Evolutionary conservation across 2,888 invertebrate species (phyloP), one percentile per base, ranked within the genome.

Genomic region (Siphonodentalium dalli): DNA sequence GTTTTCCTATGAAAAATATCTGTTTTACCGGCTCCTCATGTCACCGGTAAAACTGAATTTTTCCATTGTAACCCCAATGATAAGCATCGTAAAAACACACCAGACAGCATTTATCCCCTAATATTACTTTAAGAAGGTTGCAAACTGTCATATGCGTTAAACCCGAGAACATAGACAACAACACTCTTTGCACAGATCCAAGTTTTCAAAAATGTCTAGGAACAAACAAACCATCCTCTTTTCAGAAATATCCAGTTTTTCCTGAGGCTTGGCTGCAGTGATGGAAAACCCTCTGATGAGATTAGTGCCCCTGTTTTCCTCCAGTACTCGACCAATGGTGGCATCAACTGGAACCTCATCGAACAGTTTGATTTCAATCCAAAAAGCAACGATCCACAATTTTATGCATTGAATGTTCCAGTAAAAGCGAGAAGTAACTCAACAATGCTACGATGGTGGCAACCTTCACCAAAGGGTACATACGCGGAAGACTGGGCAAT

Each of bases 321-420:
- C n/a, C 82, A 82, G 65, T 82, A 75, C 65, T 80, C 80, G 2
- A 68, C 64, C 1, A 72, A 82, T 66, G 80, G 78, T 5, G 82
- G 82, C 3, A 71, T 82, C 6, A 61, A 70, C 9, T 83, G 83
- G 83, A 66, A 61, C n/a, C 74, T 77, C 18, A 65, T 82, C 3
- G 78, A 81, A 46, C 75, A 79, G 65, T 78, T 81, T 62, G 69
- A 75, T 41, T 78, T 79, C 50, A 67, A 74, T 48, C 51, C 55
- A 28, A 49, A 63, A 34, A 68, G 70, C 42, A 68, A 69, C 57
- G 57, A 54, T 15, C 68, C 74, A n/a, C 54, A 63, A 21, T 81
- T 79, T 52, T 68, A 78, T 7, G 75, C 72, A 2, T 56, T 82
- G 1, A 74, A 77, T 40, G 55, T 80, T 23, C 80, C 80, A 11